A percentile compares a stretch with the other conserved stretches of the same genome.
Evolutionary conservation across 2,888 invertebrate species (phyloP).

Genomic region (Himalopsyche anomala): DNA sequence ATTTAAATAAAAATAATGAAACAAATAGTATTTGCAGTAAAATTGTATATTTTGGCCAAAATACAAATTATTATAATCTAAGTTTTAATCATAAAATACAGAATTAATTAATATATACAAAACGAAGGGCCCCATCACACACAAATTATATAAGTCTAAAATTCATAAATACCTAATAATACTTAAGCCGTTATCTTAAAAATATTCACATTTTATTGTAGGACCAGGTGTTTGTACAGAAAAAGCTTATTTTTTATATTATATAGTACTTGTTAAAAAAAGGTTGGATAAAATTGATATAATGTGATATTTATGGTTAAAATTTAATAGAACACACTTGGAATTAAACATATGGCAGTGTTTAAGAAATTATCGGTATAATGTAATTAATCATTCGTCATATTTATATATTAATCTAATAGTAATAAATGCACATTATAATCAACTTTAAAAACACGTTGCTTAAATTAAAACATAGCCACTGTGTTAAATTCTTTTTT

Average conservation of each 20-base stretch:
- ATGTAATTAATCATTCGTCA: neutral
- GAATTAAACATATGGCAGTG: neutral
- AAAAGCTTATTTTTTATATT: conserved; percentile 2
- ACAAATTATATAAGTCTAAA: conserved; percentile 61
- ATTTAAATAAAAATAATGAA: neutral
- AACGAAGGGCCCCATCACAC: conserved; percentile 63
- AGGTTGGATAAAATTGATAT: neutral
- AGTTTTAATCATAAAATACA: conserved; percentile 24
- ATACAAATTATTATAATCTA: conserved; percentile 59
- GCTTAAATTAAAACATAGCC: no score
- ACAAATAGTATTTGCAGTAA: neutral
- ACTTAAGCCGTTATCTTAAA: conserved; percentile 20
- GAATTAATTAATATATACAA: conserved; percentile 58
- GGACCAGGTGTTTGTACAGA: conserved; percentile 40
- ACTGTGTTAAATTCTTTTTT: no score
- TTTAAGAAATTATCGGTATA: neutral
- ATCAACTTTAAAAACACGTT: no score
- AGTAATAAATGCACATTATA: no score
- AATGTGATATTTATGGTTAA: neutral
- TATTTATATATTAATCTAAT: no score
- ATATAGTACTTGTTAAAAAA: neutral
- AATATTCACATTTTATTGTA: conserved; percentile 35
- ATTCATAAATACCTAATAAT: conserved; percentile 54
- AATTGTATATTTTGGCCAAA: conserved; percentile 65
- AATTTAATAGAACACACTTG: neutral